phyloP scores from a whole-genome alignment of 2,113 vertebrate genomes.

The Zosterops hypoxanthus region DNA sequence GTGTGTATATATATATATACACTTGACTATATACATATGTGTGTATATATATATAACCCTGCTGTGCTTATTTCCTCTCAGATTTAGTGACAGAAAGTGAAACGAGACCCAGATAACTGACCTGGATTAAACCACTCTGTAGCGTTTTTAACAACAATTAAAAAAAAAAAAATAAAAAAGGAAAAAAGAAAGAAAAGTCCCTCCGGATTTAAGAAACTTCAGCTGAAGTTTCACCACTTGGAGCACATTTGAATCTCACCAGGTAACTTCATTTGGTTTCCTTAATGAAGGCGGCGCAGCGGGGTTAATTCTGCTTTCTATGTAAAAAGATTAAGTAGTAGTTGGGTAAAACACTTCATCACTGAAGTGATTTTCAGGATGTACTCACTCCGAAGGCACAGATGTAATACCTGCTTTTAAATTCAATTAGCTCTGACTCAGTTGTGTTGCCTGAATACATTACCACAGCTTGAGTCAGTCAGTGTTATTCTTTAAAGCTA shows the following conservation, averaged over 20 bases:
- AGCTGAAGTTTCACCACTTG: conserved; percentile 30
- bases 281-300: conserved; percentile 54
- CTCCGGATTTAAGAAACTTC: conserved; percentile 43
- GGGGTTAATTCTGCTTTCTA: conserved; percentile 15
- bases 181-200: not conserved
- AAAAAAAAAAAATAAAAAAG: not conserved
- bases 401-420: conserved; percentile 79
- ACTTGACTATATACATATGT: not conserved
- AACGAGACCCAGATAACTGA: conserved; percentile 19
- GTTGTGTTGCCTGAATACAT: conserved; percentile 72
- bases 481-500: conserved; percentile 13
- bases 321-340: conserved; percentile 37
- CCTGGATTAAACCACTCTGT: conserved; percentile 43
- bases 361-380: conserved; percentile 18
- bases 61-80: not conserved
- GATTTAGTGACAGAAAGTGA: not conserved
- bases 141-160: not conserved
- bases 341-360: conserved; percentile 54
- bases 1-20: no score
- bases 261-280: conserved; percentile 47
- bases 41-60: not conserved
- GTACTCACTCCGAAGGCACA: conserved; percentile 60
- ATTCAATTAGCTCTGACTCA: conserved; percentile 80
- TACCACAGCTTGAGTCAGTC: conserved; percentile 72
- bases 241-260: conserved; percentile 27